Percentiles rank a stretch among this genome's conserved stretches.
These are phyloP conservation scores for Xestia xanthographa DNA, from an alignment of 2,888 invertebrate genomes.

Conservation along the genomic window DNA sequence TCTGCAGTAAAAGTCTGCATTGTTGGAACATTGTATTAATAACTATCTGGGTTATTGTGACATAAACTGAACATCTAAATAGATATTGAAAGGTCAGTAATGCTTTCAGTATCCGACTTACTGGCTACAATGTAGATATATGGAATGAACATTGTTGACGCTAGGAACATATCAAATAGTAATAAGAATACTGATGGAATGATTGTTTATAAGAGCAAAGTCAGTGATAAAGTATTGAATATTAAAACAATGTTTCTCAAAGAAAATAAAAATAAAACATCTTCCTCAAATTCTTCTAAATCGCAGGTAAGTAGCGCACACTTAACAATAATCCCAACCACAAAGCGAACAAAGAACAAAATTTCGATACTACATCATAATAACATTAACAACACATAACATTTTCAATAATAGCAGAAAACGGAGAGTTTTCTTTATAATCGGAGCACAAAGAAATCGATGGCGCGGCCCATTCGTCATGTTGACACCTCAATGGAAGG, in stretches of 20 bases:
- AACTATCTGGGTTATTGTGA: conserved; percentile 30
- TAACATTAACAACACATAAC: conserved; percentile 53
- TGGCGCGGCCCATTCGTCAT: conserved; percentile 74
- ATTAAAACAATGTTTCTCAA: neutral
- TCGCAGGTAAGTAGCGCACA: neutral
- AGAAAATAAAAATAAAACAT: neutral
- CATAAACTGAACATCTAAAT: conserved; percentile 17
- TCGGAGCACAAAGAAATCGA: conserved; percentile 59
- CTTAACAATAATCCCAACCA: conserved; percentile 23
- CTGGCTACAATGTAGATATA: neutral
- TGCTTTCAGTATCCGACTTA: neutral
- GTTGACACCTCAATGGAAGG: conserved; percentile 78
- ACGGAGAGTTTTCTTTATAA: conserved; percentile 62
- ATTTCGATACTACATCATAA: conserved; percentile 60
- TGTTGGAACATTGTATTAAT: conserved; percentile 40
- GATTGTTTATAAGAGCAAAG: neutral
- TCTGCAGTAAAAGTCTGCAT: conserved; percentile 38
- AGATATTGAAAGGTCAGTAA: neutral
- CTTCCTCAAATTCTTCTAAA: neutral
- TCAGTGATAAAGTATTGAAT: neutral
- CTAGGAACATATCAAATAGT: neutral
- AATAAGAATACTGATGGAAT: neutral
- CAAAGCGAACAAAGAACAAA: conserved; percentile 44
- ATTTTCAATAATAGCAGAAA: conserved; percentile 61
- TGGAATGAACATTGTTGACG: neutral